Evolutionary conservation across 2,113 vertebrate species (phyloP).

Genomic region (Elachura formosa): DNA sequence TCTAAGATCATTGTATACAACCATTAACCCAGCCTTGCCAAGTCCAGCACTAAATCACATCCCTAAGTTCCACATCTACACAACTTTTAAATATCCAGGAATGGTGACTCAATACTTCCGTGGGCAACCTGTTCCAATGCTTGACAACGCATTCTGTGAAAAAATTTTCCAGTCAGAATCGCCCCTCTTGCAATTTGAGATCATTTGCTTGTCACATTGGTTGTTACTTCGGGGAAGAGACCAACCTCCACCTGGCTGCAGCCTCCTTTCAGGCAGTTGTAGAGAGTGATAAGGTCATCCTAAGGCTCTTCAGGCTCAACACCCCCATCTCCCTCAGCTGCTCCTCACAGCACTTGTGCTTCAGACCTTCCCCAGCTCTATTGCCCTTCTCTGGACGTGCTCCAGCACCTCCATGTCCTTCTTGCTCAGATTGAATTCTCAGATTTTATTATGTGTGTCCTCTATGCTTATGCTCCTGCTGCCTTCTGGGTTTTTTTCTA

Average conservation of each 20-base stretch:
- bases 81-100: not conserved
- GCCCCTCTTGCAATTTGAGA: not conserved
- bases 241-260: not conserved
- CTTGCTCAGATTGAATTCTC: not conserved
- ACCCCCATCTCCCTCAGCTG: not conserved
- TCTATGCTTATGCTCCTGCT: not conserved
- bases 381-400: not conserved
- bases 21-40: not conserved
- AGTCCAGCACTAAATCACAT: not conserved
- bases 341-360: not conserved
- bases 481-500: not conserved
- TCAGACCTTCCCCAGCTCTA: not conserved
- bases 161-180: not conserved
- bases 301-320: not conserved
- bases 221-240: not conserved
- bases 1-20: not conserved
- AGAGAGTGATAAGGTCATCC: not conserved
- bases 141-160: not conserved
- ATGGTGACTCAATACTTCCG: not conserved
- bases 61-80: not conserved
- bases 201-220: not conserved
- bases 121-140: not conserved
- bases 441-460: not conserved
- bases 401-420: not conserved
- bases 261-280: not conserved